phyloP scores from a whole-genome alignment of 2,888 invertebrate species.

The Elegia similella region DNA sequence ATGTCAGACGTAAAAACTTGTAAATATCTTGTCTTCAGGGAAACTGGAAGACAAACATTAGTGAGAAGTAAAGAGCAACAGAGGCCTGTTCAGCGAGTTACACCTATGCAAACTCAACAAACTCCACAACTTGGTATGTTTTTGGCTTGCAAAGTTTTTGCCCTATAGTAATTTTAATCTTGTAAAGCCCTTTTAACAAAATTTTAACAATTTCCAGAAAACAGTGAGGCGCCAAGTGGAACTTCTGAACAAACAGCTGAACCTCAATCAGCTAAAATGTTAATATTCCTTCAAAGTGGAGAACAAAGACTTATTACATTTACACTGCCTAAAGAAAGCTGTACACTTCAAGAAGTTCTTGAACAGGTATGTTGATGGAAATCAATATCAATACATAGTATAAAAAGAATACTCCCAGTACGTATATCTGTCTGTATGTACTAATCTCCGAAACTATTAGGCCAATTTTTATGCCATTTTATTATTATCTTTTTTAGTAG shows the following conservation, averaged over 20 bases:
- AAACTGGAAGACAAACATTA: conserved; percentile 67
- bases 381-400: not conserved
- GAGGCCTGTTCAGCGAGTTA: conserved; percentile 72
- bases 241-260: conserved; percentile 75
- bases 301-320: conserved; percentile 92
- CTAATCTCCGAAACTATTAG: too few species aligned
- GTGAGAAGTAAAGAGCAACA: conserved; percentile 73
- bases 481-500: too few species aligned
- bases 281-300: conserved; percentile 88
- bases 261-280: conserved; percentile 88
- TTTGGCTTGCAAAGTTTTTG: not conserved
- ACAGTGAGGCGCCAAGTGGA: conserved; percentile 55
- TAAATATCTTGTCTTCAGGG: conserved; percentile 39
- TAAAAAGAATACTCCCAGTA: too few species aligned
- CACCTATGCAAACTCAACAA: conserved; percentile 71
- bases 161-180: not conserved
- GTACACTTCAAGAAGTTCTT: conserved; percentile 90
- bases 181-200: too few species aligned
- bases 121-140: conserved; percentile 45
- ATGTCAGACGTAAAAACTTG: not conserved
- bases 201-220: conserved; percentile 49
- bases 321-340: conserved; percentile 90
- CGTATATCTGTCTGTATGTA: too few species aligned
- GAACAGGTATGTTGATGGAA: conserved; percentile 82
- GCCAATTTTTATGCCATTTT: too few species aligned